Percentiles rank a stretch among this genome's conserved stretches.
phyloP scores from a whole-genome alignment of 2,888 invertebrate genomes.

The Eledona agricola region DNA sequence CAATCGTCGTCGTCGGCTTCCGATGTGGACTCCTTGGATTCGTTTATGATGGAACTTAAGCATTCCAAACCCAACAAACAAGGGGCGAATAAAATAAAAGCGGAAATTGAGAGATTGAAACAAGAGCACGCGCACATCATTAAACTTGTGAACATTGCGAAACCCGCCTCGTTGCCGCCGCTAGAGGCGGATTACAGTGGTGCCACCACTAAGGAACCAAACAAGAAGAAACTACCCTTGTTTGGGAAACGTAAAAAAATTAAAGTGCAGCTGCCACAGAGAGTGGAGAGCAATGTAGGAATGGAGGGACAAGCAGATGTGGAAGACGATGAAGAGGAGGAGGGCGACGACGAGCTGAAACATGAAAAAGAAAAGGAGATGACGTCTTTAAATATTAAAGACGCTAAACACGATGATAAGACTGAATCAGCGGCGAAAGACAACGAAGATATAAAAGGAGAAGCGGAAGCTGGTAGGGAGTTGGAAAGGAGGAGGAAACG shows the following conservation, averaged over 20 bases:
- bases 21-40: slow-evolving; percentile 81
- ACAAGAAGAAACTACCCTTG: slow-evolving; percentile 54
- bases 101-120: slow-evolving; percentile 73
- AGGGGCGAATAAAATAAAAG: slow-evolving; percentile 73
- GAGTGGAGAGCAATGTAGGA: slow-evolving; percentile 33
- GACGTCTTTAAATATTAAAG: too few relatives aligned
- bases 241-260: slow-evolving; percentile 67
- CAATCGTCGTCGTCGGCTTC: background rate
- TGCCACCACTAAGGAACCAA: slow-evolving; percentile 37
- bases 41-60: slow-evolving; percentile 78
- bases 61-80: slow-evolving; percentile 65
- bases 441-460: slow-evolving; percentile 19
- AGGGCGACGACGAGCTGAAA: slow-evolving; percentile 65
- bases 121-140: slow-evolving; percentile 74
- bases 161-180: slow-evolving; percentile 72
- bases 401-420: too few relatives aligned
- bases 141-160: slow-evolving; percentile 77
- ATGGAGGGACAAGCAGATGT: slow-evolving; percentile 27
- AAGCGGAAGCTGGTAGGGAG: slow-evolving; percentile 1
- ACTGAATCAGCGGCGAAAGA: slow-evolving; percentile 24
- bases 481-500: slow-evolving; percentile 50
- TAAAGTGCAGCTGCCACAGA: slow-evolving; percentile 63
- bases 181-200: slow-evolving; percentile 54
- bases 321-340: slow-evolving; percentile 64
- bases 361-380: too few relatives aligned